Conservation (phyloP, 2,797 vertebrate genomes). For the Acipenser oxyrinchus region DNA sequence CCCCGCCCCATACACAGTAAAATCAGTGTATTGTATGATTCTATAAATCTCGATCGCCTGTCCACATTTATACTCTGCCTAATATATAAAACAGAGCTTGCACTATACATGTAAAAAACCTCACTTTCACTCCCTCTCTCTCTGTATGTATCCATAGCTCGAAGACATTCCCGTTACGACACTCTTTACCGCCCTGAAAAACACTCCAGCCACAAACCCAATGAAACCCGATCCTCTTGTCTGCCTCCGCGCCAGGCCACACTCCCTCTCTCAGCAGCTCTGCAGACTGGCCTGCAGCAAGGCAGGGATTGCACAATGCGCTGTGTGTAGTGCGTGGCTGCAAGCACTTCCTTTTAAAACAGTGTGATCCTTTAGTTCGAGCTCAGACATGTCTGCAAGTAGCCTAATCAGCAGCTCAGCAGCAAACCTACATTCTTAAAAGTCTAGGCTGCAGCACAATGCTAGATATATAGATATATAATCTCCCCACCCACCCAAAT, state of each 20-base stretch:
- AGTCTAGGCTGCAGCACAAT: constrained; percentile 15
- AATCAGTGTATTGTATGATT: too few species aligned
- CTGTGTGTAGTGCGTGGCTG: constrained; percentile 15
- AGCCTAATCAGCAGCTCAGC: constrained; percentile 21
- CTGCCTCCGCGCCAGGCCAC: background rate
- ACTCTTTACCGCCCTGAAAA: background rate
- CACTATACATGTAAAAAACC: too few species aligned
- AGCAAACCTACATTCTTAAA: constrained; percentile 20
- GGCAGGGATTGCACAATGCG: constrained; percentile 22
- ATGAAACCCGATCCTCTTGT: constrained; percentile 1
- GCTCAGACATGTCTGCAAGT: constrained; percentile 30
- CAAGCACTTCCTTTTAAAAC: constrained; percentile 26
- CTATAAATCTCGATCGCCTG: too few species aligned
- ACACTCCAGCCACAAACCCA: background rate
- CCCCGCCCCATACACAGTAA: too few species aligned
- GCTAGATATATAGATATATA: too few species aligned
- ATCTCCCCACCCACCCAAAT: too few species aligned
- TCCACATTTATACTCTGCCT: too few species aligned
- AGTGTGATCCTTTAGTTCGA: constrained; percentile 23
- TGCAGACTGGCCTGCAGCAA: constrained; percentile 22
- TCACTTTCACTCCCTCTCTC: too few species aligned
- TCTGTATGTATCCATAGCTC: too few species aligned
- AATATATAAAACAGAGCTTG: too few species aligned
- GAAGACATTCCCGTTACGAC: too few species aligned
- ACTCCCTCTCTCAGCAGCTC: constrained; percentile 1